Base-by-base conservation (phyloP, 2,797 vertebrate genomes). In the Phylloscopus collybita region DNA sequence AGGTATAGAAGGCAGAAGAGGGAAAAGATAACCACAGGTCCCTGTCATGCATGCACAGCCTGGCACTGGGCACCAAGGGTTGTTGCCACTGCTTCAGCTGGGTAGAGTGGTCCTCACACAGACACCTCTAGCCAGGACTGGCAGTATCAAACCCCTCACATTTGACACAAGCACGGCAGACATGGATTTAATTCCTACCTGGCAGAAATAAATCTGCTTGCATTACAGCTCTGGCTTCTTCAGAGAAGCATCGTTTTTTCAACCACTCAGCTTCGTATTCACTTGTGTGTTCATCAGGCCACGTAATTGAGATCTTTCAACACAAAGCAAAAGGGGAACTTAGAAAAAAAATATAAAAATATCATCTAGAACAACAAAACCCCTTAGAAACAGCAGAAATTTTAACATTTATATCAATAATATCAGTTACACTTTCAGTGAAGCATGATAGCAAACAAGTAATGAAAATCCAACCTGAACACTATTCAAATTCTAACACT, bases 231-330 rank as follows among this genome's bases (percentile, higher is more conserved):
- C 99, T 98, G 94, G 99, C 98, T 92, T 97, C 95, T 62, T 98
- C 93, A 38, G 99, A 99, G 96, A 99, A 99, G 82, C 99, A 99
- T 84, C 98, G 98, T 96, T 98, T 99, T 97, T 98, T 99, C 95
- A 99, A 95, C 99, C 99, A 99, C 7, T 98, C 98, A 14, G 98
- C 97, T 69, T 99, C 98, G 82, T 98, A 99, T 84, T 99, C 98
- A 12, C 99, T 99, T 61, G 88, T 88, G 80, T 99, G 99, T 51
- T 98, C 98, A 96, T 99, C 98, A 2, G 99, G 98, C 99, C 99
- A 99, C 3, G 97, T 98, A 78, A 99, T 82, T 42, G 96, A 98
- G 90, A 99, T 97, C 99, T 99, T 97, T 34, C 82, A 88, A 95
- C 6, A 96, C 8, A 93, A 83, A 90, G 80, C 3, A 65, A 57